Base-by-base conservation (phyloP, 92 coral and sea anemone genomes). In the Paramuricea clavata region DNA sequence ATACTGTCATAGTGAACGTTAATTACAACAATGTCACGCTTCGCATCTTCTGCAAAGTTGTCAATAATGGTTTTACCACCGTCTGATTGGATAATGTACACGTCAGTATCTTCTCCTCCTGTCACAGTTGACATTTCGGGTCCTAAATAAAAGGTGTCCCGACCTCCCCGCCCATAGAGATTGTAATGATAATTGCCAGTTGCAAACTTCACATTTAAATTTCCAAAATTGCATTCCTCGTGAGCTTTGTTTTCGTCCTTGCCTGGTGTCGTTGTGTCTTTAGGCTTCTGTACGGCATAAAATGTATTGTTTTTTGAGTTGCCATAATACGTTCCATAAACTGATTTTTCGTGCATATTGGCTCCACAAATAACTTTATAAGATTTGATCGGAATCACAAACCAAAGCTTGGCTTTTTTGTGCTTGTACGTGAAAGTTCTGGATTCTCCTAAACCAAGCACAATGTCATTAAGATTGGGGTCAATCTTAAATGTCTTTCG, bases 141-240 rank as follows among this genome's bases (percentile, higher is more conserved):
- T 56, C 93, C 93, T 17, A 90, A 87, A n/a, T 86, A 90, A 57
- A 90, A 90, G 0, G 81, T 81, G 50, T 90, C 93, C 5, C 70
- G 67, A 23, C 93, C 93, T 60, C 93, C 93, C 21, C 93, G 72
- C 9, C 93, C 93, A 33, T 90, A 90, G 64, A 90, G 57, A 60
- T 90, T 81, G 80, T 90, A 90, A 32, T 86, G 89, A 36, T 90
- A 90, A 35, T 90, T 81, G 16, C 93, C 93, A 17, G 82, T 65
- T 0, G 69, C 62, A 54, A 84, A 76, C n/a, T 54, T 59, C 31
- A 89, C 30, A 15, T 83, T 32, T 17, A 50, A 4, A 5, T 50
- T 50, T 5, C 59, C 59, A 43, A 33, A 42, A 71, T 83, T 49
- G 35, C 81, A 47, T 33, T 83, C 82, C n/a, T n/a, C n/a, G n/a